Conservation (phyloP, 2,113 vertebrate genomes). For the Sphyrna mokarran region DNA sequence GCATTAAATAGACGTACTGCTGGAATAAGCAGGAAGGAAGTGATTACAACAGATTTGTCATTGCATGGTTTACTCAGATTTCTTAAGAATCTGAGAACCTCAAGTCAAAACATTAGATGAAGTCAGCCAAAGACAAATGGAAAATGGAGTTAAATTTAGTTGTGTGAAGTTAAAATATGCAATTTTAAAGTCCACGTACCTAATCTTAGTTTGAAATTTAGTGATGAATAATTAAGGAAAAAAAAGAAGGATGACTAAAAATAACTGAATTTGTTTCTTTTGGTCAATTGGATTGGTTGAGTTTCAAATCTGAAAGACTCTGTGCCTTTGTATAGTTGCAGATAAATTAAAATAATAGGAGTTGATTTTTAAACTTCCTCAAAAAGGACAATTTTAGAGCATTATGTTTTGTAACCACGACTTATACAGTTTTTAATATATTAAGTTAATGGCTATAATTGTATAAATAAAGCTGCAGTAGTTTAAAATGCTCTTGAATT, state of each 20-base stretch:
- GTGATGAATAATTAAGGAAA: neutral
- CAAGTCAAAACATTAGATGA: neutral
- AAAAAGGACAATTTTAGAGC: neutral
- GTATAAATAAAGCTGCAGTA: neutral
- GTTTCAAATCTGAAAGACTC: neutral
- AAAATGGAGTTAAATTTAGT: neutral
- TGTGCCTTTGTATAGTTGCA: neutral
- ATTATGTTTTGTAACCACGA: neutral
- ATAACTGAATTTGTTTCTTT: neutral
- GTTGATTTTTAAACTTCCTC: neutral
- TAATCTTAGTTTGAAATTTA: neutral
- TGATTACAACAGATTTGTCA: neutral
- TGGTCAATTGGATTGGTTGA: neutral
- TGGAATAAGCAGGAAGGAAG: neutral
- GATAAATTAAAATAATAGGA: neutral
- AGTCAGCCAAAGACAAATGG: neutral
- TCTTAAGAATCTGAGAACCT: neutral
- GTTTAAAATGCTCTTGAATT: neutral
- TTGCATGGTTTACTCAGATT: neutral
- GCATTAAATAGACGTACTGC: neutral
- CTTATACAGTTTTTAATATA: neutral
- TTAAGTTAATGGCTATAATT: neutral
- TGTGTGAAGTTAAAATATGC: neutral
- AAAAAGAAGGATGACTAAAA: neutral
- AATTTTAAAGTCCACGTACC: neutral